Base-by-base conservation (phyloP, 1,140 invertebrate species). In the Anoplolepis gracilipes region DNA sequence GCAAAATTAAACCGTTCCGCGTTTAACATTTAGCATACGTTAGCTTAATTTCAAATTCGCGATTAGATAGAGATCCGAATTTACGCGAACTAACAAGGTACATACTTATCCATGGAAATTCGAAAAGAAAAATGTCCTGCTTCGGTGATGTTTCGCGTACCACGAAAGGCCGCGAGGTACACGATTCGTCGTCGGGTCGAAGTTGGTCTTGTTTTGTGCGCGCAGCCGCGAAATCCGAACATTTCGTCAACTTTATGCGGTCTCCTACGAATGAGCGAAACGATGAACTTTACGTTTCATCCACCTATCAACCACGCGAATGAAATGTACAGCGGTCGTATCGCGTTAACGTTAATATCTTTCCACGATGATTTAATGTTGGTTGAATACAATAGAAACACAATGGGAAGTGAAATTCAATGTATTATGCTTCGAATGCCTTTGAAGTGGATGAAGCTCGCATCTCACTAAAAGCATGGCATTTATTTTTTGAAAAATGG, bases 41-140 rank as follows among this genome's bases (percentile, higher is more conserved):
- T 10, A 70, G 46, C 22, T 55, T 55, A 39, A 49, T 36, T 75
- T 84, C 28, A 36, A 75, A 84, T 46, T 19, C 28, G 42, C 39
- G 33, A 16, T 62, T 33, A 22, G 13, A 72, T 25, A 49, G 19
- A 19, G 19, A 8, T 36, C n/a, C 11, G 39, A 75, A 75, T 84
- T 84, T 59, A 19, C 22, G 28, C 30, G 28, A 8, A 4, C 22
- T 30, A 42, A 28, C 22, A 59, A 72, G 36, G 25, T 19, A 53
- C 53, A 33, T 33, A 61, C n/a, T 62, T 81, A 57, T 65, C 33
- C 64, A 11, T 36, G 55, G 70, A 75, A 76, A 84, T 53, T 84
- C 70, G 25, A 33, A 69, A 62, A 84, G 39, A 46, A 61, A 84
- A 75, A 13, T 72, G 39, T 73, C 70, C 64, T 46, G 46, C 16